Base-by-base conservation (phyloP, 2,888 invertebrate genomes). In the Andricus quercusramuli region DNA sequence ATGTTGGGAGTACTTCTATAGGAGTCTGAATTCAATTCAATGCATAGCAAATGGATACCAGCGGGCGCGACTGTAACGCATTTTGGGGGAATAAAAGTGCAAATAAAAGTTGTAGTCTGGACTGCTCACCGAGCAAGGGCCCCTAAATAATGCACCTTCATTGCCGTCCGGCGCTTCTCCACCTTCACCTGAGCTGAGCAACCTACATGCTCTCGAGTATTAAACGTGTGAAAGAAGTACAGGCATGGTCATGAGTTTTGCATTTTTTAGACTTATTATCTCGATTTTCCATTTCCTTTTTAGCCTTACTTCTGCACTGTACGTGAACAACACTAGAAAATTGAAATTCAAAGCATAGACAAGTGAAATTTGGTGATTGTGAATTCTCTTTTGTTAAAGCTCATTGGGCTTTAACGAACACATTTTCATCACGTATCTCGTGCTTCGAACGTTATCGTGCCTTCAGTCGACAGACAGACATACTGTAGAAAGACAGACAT, bases 21-120 rank as follows among this genome's bases (percentile, higher is more conserved):
- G 44, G n/a, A 83, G 80, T 80, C 83, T 79, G 86, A 88, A 89
- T 90, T 89, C 88, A 89, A 89, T 90, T 89, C 89, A 89, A 89
- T 90, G 90, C 89, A 89, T 89, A 89, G 89, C 83, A 88, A 90
- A 90, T 89, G 87, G 85, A 86, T 83, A 84, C 83, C 65, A 82
- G 81, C 81, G 80, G 85, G 82, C 83, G 83, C 84, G 84, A 84
- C 84, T 83, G 85, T 88, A 88, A 86, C 84, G 83, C 83, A 84
- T 86, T 86, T 86, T 84, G 82, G 83, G 83, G 82, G 82, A 84
- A 87, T 84, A 84, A 85, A 88, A 86, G 87, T 84, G 87, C 85
- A 87, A 86, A 88, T 89, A 89, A 90, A 88, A 88, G 84, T 88
- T 87, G 86, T 85, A 87, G 83, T 84, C 85, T 79, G 85, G 79